These are phyloP conservation scores for Polietes domitor DNA, from an alignment of 2,888 invertebrate genomes.

Conservation along the genomic window DNA sequence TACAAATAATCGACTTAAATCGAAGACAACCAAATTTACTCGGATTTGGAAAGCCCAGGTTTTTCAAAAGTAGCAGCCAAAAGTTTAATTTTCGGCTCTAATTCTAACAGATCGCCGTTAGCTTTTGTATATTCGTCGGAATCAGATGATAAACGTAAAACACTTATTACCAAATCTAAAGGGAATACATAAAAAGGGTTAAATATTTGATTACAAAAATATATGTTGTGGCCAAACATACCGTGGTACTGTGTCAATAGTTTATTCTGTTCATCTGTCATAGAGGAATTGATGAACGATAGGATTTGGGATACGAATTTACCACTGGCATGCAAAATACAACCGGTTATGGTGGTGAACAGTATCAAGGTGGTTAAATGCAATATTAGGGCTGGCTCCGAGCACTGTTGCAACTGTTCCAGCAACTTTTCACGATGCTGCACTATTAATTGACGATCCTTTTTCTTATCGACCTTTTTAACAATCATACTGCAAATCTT, in stretches of 20 bases:
- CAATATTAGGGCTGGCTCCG: slow-evolving; percentile 89
- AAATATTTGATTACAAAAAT: no score
- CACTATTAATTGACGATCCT: slow-evolving; percentile 88
- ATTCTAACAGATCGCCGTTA: slow-evolving; percentile 77
- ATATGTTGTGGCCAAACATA: slow-evolving; percentile 76
- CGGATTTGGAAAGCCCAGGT: slow-evolving; percentile 75
- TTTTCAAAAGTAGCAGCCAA: slow-evolving; percentile 76
- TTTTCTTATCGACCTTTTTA: slow-evolving; percentile 95
- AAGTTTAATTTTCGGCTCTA: slow-evolving; percentile 73
- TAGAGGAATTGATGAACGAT: slow-evolving; percentile 85
- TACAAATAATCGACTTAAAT: slow-evolving; percentile 30
- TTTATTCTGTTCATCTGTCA: slow-evolving; percentile 85
- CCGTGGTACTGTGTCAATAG: slow-evolving; percentile 89
- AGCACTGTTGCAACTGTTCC: slow-evolving; percentile 88
- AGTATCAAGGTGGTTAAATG: slow-evolving; percentile 90
- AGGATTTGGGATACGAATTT: slow-evolving; percentile 93
- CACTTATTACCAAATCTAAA: slow-evolving; percentile 85
- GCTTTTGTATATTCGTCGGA: slow-evolving; percentile 82
- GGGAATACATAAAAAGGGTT: slow-evolving; percentile 47
- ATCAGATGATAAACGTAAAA: slow-evolving; percentile 82
- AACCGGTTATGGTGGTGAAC: slow-evolving; percentile 90
- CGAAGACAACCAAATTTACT: slow-evolving; percentile 67
- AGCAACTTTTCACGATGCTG: slow-evolving; percentile 91
- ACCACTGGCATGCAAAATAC: slow-evolving; percentile 95
- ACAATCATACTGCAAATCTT: slow-evolving; percentile 89